phyloP scores from a whole-genome alignment of 2,797 vertebrate species.

The Clamator glandarius region DNA sequence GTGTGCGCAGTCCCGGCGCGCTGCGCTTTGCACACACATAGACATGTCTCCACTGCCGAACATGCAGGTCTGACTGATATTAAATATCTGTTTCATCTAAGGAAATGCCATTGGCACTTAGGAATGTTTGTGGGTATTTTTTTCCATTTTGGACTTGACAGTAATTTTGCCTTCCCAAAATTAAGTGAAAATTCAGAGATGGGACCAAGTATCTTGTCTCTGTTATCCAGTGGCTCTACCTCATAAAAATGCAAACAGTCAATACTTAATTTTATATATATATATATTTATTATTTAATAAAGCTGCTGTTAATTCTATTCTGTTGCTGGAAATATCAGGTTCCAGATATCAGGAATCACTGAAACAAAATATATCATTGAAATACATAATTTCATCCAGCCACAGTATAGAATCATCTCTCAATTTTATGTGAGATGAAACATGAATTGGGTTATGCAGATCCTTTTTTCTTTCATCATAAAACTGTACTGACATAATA shows the following conservation, averaged over 20 bases:
- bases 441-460: neutral
- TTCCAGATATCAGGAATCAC: constrained; percentile 60
- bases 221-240: constrained; percentile 39
- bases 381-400: constrained; percentile 61
- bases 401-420: constrained; percentile 70
- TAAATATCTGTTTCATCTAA: neutral
- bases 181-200: neutral
- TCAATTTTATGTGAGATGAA: neutral
- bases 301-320: constrained; percentile 60
- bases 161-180: neutral
- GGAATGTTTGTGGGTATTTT: rapidly evolving
- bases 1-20: neutral
- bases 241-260: constrained; percentile 41
- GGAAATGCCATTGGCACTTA: neutral
- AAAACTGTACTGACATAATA: constrained; percentile 30
- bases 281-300: neutral
- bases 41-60: neutral
- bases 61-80: neutral
- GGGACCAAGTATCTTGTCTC: neutral
- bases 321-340: constrained; percentile 64
- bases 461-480: constrained; percentile 18
- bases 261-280: neutral
- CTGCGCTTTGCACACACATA: neutral
- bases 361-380: neutral
- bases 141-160: neutral